Percentiles rank a stretch among this genome's conserved stretches.
phyloP scores from a whole-genome alignment of 1,140 invertebrate species.

The Aphis craccivora region DNA sequence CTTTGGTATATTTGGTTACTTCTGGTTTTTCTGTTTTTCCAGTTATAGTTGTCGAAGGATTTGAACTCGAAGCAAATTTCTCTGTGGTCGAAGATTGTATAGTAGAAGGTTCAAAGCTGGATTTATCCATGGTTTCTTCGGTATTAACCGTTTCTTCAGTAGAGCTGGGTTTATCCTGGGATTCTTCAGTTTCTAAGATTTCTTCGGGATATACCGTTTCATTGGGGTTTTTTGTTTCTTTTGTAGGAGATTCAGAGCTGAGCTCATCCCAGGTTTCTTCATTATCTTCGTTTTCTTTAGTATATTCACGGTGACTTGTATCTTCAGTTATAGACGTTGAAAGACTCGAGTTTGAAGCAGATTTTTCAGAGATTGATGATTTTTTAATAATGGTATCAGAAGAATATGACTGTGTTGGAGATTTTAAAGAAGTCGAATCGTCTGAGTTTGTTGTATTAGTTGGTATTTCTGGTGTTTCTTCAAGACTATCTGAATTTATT shows the following conservation, averaged over 20 bases:
- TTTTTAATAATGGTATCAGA: not conserved
- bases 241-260: not conserved
- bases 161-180: not conserved
- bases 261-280: not conserved
- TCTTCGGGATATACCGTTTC: not conserved
- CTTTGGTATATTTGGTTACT: not conserved
- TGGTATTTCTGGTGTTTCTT: not conserved
- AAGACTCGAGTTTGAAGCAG: not conserved
- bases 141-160: not conserved
- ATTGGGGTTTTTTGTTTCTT: not conserved
- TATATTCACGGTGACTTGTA: not conserved
- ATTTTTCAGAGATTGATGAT: not conserved
- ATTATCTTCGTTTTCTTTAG: not conserved
- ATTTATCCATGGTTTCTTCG: not conserved
- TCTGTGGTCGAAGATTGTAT: not conserved
- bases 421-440: not conserved
- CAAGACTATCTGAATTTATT: too few species aligned
- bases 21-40: not conserved
- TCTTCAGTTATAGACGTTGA: not conserved
- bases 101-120: not conserved
- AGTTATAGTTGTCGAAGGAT: too few species aligned
- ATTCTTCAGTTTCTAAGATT: not conserved
- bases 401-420: not conserved
- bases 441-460: not conserved
- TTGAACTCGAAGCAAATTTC: not conserved